Percentiles rank a stretch among this genome's conserved stretches.
Conservation (phyloP, 2,113 vertebrate genomes). For the Vulpes vulpes region DNA sequence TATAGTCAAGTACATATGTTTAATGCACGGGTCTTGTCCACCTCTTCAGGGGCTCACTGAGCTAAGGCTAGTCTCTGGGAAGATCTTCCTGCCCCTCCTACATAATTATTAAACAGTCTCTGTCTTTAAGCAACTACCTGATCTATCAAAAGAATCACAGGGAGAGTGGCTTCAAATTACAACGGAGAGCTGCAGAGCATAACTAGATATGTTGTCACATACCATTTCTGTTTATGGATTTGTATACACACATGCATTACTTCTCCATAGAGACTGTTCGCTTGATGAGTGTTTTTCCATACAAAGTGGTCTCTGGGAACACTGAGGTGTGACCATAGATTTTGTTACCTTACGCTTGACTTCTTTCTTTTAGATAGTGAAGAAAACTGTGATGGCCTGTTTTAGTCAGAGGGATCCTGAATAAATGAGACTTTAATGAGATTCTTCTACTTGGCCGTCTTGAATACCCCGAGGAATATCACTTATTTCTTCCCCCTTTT, state of each 20-base stretch:
- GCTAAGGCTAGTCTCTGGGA: neutral
- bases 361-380: neutral
- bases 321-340: rapidly evolving
- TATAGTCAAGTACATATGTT: neutral
- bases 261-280: neutral
- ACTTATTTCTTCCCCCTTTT: neutral
- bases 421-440: neutral
- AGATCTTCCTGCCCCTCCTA: neutral
- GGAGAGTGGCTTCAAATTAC: neutral
- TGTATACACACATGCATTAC: neutral
- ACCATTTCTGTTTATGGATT: neutral
- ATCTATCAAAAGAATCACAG: neutral
- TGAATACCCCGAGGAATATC: neutral
- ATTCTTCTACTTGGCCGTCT: neutral
- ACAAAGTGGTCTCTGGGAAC: neutral
- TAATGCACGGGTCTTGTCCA: neutral
- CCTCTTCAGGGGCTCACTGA: neutral
- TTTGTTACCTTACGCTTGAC: neutral
- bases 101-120: neutral
- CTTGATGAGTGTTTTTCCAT: neutral
- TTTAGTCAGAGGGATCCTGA: neutral
- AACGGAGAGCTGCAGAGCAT: neutral
- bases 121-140: neutral
- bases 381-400: neutral
- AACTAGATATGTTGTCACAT: rapidly evolving